Percentiles rank a stretch among this genome's conserved stretches.
Conservation (phyloP, 2,113 vertebrate species). For the Limnothrissa miodon region DNA sequence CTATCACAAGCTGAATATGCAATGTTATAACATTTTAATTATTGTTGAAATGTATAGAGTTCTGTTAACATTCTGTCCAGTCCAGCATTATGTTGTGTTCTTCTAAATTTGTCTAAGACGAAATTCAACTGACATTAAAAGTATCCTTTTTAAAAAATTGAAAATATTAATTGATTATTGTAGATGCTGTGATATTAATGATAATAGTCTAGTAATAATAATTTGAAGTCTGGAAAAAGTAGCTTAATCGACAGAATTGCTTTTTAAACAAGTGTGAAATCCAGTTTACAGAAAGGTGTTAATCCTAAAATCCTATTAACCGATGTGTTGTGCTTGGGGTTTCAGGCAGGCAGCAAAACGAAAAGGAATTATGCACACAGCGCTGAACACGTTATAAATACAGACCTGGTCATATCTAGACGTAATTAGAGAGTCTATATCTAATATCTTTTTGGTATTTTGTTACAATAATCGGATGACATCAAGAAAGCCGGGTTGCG, state of each 20-base stretch:
- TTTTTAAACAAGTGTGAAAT: slow-evolving; percentile 31
- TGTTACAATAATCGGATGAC: no score
- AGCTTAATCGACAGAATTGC: neutral
- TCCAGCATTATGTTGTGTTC: neutral
- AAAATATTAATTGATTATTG: no score
- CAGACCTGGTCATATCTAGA: neutral
- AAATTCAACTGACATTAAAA: no score
- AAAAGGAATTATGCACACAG: neutral
- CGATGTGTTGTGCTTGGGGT: slow-evolving; percentile 21
- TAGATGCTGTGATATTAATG: no score
- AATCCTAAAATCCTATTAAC: slow-evolving; percentile 63
- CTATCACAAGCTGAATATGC: neutral
- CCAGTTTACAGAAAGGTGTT: slow-evolving; percentile 42
- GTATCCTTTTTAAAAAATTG: no score
- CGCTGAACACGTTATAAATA: neutral
- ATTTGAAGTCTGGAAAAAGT: no score
- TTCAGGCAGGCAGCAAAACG: neutral
- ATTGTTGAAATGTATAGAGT: neutral
- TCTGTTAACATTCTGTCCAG: neutral
- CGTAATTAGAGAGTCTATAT: no score
- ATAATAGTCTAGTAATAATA: no score
- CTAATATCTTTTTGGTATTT: neutral
- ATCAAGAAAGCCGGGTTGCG: no score
- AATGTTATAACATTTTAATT: neutral
- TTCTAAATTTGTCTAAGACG: neutral